phyloP scores from a whole-genome alignment of 2,888 invertebrate species.

The Endotricha flammealis region DNA sequence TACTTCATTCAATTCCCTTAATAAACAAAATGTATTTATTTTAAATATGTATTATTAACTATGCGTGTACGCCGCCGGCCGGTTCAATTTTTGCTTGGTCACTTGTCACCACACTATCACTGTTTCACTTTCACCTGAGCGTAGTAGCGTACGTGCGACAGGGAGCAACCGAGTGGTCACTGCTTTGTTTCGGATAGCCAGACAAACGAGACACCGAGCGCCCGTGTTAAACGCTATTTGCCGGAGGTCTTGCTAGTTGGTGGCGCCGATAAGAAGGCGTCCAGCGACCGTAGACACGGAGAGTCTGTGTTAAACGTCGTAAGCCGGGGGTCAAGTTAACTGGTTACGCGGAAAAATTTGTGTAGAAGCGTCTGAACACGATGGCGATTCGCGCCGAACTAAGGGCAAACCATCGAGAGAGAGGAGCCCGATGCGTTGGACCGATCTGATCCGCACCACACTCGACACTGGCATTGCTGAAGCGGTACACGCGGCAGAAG shows the following conservation, averaged over 20 bases:
- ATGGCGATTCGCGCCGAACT: neutral
- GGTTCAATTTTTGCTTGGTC: neutral
- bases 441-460: no score
- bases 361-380: neutral
- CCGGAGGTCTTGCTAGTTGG: slow-evolving; percentile 3
- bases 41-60: neutral
- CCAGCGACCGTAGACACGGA: slow-evolving; percentile 1
- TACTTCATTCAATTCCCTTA: no score
- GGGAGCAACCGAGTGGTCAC: slow-evolving; percentile 1
- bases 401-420: no score
- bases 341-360: neutral
- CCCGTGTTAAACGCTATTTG: slow-evolving; percentile 1
- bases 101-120: neutral
- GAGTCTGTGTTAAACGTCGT: slow-evolving; percentile 2
- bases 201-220: slow-evolving; percentile 2
- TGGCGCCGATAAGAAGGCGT: neutral
- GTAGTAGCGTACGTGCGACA: slow-evolving; percentile 4
- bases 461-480: no score
- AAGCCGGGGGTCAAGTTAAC: slow-evolving; percentile 3
- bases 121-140: slow-evolving; percentile 3
- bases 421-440: no score
- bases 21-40: no score
- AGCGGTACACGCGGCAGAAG: no score
- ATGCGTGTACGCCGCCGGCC: slow-evolving; percentile 3
- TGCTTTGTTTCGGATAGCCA: neutral